A percentile compares a stretch with the other conserved stretches of the same genome.
Evolutionary conservation across 2,888 invertebrate species (phyloP).

Genomic region (Oscheius sp.): DNA sequence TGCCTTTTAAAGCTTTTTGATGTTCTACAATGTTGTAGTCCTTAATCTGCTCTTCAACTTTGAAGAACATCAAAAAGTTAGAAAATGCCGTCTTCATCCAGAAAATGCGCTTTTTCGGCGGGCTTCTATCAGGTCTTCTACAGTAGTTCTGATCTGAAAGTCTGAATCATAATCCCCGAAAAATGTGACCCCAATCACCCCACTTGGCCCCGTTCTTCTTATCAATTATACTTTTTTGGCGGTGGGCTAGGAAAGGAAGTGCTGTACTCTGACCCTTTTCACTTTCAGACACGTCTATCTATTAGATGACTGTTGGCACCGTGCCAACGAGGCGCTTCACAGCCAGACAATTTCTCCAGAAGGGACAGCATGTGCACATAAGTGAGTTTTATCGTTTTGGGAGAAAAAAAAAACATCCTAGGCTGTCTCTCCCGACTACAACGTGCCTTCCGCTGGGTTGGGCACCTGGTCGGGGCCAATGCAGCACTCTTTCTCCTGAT

Average conservation of each 20-base stretch:
- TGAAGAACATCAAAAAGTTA: too few relatives aligned
- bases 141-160: not conserved
- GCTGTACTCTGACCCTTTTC: not conserved
- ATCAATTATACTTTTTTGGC: not conserved
- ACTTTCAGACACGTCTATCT: constrained; percentile 16
- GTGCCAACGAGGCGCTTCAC: constrained; percentile 11
- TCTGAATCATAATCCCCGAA: constrained; percentile 1
- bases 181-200: constrained; percentile 7
- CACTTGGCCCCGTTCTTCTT: not conserved
- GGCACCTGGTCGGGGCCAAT: constrained; percentile 16
- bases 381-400: constrained; percentile 8
- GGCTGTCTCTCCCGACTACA: constrained; percentile 30
- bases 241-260: too few relatives aligned
- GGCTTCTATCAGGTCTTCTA: too few relatives aligned
- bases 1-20: too few relatives aligned
- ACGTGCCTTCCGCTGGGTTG: constrained; percentile 18
- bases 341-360: constrained; percentile 23
- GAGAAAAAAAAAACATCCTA: not conserved
- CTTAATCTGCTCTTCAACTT: too few relatives aligned
- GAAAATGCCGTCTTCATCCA: too few relatives aligned
- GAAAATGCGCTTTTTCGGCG: too few relatives aligned
- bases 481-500: constrained; percentile 32
- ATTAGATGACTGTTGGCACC: constrained; percentile 31
- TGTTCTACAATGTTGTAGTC: too few relatives aligned
- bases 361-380: constrained; percentile 26